A percentile compares a stretch with the other conserved stretches of the same genome.
phyloP scores from a whole-genome alignment of 2,888 invertebrate species.

The Pandemis heparana region DNA sequence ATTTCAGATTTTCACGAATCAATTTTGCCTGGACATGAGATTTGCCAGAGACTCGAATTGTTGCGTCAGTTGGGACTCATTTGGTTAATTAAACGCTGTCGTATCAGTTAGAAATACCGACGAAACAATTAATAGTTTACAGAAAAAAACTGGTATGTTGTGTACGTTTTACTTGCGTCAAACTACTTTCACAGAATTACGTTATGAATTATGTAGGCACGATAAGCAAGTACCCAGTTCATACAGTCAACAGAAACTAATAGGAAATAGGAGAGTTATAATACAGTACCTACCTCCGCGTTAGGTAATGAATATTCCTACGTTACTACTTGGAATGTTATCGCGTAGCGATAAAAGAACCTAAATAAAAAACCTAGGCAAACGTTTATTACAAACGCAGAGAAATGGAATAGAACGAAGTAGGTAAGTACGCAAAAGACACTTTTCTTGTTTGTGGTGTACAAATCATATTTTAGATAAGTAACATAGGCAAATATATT shows the following conservation, averaged over 20 bases:
- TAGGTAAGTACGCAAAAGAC: not conserved
- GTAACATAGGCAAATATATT: no score
- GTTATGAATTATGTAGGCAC: constrained; percentile 22
- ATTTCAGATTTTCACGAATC: not conserved
- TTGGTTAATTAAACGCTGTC: not conserved
- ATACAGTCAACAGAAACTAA: not conserved
- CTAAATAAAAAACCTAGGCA: constrained; percentile 15
- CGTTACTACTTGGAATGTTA: constrained; percentile 24
- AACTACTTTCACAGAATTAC: constrained; percentile 28
- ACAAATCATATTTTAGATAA: no score
- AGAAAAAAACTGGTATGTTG: not conserved
- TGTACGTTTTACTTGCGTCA: constrained; percentile 22
- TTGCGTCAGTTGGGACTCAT: not conserved
- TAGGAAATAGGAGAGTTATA: constrained; percentile 14
- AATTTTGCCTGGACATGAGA: not conserved
- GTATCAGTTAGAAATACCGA: not conserved
- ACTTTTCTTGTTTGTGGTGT: no score
- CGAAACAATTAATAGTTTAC: no score
- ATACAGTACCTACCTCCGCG: not conserved
- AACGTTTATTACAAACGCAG: not conserved
- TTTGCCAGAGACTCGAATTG: not conserved
- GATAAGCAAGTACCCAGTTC: constrained; percentile 25
- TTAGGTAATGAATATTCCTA: constrained; percentile 9
- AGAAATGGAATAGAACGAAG: not conserved
- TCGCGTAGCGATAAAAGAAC: constrained; percentile 24